Conservation (phyloP, 2,797 vertebrate genomes). For the Delichon dasypus region DNA sequence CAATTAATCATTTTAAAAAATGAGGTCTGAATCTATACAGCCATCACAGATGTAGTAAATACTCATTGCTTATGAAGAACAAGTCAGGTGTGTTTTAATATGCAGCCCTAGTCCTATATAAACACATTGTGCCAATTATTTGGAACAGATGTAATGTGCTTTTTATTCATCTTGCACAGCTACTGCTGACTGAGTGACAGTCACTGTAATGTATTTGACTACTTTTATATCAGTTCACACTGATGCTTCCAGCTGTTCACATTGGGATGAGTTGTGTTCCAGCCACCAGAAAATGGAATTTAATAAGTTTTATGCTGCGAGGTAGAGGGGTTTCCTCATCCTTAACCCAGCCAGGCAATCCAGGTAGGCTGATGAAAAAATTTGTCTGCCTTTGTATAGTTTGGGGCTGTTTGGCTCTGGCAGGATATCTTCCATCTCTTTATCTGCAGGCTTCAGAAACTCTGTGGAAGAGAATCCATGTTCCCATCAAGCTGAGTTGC, state of each 20-base stretch:
- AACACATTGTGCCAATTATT: not conserved
- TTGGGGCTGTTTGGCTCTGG: not conserved
- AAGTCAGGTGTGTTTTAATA: slow-evolving; percentile 36
- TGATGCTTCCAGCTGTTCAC: not conserved
- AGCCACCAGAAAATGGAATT: not conserved
- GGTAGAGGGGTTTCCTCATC: not conserved
- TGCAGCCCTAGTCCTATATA: not conserved
- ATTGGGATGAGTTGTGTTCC: not conserved
- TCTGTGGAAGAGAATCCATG: not conserved
- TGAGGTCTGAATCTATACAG: not conserved
- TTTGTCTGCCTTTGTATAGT: not conserved
- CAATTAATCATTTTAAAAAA: slow-evolving; percentile 47
- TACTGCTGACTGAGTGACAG: slow-evolving; percentile 5
- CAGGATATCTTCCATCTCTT: not conserved
- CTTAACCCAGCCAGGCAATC: not conserved
- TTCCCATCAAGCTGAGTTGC: not conserved
- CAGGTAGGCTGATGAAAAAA: not conserved
- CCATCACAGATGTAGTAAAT: slow-evolving; percentile 41
- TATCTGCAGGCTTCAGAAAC: not conserved
- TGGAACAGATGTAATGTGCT: not conserved
- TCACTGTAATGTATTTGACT: not conserved
- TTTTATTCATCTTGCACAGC: not conserved
- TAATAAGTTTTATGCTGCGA: not conserved
- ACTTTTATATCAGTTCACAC: not conserved
- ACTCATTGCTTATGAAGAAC: slow-evolving; percentile 19